Conservation (phyloP, 2,797 vertebrate genomes). For the Diceros bicornis region DNA sequence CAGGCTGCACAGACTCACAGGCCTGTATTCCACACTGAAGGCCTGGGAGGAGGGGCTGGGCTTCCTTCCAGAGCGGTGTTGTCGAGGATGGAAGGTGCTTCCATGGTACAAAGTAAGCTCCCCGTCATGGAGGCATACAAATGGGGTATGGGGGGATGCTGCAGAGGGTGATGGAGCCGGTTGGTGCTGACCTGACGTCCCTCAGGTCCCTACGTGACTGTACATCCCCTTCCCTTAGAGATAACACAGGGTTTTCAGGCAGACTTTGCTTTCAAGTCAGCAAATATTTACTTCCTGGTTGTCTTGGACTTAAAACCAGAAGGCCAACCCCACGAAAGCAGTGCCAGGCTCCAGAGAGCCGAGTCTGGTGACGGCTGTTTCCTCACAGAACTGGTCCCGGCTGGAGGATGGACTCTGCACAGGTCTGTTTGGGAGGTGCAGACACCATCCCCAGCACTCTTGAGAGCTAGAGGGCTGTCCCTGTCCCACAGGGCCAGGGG, state of each 20-base stretch:
- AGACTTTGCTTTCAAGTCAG: neutral
- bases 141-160: neutral
- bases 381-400: neutral
- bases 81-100: neutral
- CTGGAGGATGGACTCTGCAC: neutral
- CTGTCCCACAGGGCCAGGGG: neutral
- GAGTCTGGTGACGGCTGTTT: neutral
- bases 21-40: neutral
- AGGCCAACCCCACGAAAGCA: neutral
- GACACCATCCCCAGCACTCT: neutral
- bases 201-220: neutral
- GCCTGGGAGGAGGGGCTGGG: neutral
- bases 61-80: neutral
- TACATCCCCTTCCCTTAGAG: neutral
- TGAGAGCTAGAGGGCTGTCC: neutral
- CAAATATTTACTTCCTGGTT: conserved; percentile 17
- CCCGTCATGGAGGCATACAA: accelerated
- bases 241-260: neutral
- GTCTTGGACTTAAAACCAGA: neutral
- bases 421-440: neutral
- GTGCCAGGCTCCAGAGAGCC: neutral
- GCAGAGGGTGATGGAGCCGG: neutral
- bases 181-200: neutral
- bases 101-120: neutral
- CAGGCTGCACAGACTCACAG: neutral